phyloP scores from a whole-genome alignment of 1,140 invertebrate species.

The Caenorhabditis brenneri region DNA sequence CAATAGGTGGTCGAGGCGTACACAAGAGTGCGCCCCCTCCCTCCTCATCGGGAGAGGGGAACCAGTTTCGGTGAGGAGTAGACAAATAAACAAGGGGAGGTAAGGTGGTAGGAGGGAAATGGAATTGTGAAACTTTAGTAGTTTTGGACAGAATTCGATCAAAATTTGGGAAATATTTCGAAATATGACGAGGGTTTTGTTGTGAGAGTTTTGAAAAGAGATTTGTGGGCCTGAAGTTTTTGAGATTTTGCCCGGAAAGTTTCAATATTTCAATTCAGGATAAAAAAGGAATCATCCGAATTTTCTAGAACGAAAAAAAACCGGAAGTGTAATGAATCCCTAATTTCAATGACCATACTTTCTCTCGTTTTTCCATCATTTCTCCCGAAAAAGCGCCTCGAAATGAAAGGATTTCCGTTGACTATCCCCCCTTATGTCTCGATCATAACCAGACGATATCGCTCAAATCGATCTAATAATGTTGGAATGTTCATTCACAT shows the following conservation, averaged over 20 bases:
- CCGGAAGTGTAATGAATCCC: background rate
- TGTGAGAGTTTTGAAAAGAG: too few relatives aligned
- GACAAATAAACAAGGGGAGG: too few relatives aligned
- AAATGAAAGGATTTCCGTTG: background rate
- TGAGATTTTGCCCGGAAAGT: too few relatives aligned
- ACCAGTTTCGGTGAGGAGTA: background rate
- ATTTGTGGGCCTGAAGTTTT: too few relatives aligned
- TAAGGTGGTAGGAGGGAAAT: too few relatives aligned
- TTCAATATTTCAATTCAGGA: background rate
- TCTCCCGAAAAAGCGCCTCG: slow-evolving; percentile 19
- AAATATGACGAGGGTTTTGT: too few relatives aligned
- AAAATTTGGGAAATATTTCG: too few relatives aligned
- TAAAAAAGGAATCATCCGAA: background rate
- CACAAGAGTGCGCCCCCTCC: background rate
- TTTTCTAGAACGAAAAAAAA: background rate
- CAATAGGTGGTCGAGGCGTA: background rate
- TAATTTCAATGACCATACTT: background rate
- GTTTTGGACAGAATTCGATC: too few relatives aligned
- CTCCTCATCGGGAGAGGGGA: background rate
- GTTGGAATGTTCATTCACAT: slow-evolving; percentile 20
- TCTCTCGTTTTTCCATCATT: background rate
- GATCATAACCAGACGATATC: slow-evolving; percentile 40
- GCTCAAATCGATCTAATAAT: slow-evolving; percentile 40
- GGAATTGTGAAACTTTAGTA: too few relatives aligned
- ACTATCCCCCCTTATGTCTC: too few relatives aligned